phyloP scores from a whole-genome alignment of 2,888 invertebrate species.

The Mythimna impura region DNA sequence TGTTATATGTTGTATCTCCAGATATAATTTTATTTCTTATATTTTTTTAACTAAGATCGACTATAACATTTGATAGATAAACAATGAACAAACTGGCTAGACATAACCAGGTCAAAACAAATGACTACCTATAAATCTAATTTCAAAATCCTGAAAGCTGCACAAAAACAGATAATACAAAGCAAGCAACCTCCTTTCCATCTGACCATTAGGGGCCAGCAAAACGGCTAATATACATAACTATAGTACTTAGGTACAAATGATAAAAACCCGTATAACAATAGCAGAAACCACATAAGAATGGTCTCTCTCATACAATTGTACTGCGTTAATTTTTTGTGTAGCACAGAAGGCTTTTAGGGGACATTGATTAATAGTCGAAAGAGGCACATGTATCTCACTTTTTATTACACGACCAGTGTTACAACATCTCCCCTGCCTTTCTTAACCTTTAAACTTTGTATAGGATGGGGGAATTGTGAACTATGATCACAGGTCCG shows the following conservation, averaged over 20 bases:
- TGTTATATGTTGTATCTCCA: too few species aligned
- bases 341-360: conserved; percentile 83
- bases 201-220: conserved; percentile 62
- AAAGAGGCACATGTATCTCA: conserved; percentile 78
- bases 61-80: too few species aligned
- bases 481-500: conserved; percentile 62
- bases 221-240: conserved; percentile 64
- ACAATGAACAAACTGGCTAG: background rate
- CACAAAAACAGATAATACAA: conserved; percentile 32
- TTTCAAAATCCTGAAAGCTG: conserved; percentile 37
- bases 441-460: conserved; percentile 45
- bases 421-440: conserved; percentile 60
- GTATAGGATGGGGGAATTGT: conserved; percentile 39
- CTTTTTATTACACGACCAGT: conserved; percentile 69
- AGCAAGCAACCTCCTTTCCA: conserved; percentile 45
- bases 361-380: conserved; percentile 86
- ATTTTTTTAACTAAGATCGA: too few species aligned
- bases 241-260: conserved; percentile 41
- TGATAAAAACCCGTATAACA: conserved; percentile 57
- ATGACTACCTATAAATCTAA: conserved; percentile 41
- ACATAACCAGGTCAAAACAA: conserved; percentile 22
- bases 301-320: conserved; percentile 66
- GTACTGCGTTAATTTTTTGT: conserved; percentile 79
- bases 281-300: conserved; percentile 55
- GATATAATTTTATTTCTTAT: too few species aligned